Evolutionary conservation across 2,797 vertebrate genomes (phyloP), one percentile per base, ranked within the genome.

Genomic region (Parauchenoglanis punctatus): DNA sequence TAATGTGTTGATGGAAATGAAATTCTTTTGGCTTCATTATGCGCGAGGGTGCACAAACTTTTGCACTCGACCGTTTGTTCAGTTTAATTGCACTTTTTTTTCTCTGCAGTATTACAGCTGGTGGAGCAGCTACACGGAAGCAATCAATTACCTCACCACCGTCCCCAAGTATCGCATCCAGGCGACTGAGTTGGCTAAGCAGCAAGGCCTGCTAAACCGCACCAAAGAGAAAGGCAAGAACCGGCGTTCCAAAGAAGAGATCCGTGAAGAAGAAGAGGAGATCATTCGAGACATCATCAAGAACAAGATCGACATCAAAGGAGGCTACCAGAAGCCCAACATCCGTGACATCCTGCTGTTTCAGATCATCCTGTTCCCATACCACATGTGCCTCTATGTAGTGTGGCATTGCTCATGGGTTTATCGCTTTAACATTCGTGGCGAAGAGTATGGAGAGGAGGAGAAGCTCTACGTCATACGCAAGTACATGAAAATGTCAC

Each of bases 261-360:
- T 98, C 25, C 97, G 97, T 3, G 97, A 98, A 61, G 97, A 99
- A 89, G 98, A 99, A 68, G 98, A 99, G 92, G 97, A 97, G 93
- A 96, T 99, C 85, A 99, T 99, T 91, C 96, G 97, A 5, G 96
- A 98, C 92, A 98, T 99, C 90, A 99, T 99, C 92, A 99, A 98
- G 93, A 99, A 95, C 90, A 99, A 98, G 95, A 98, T 99, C 67
- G 98, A 99, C 93, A 99, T 99, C 91, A 98, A 99, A 91, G 98
- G 98, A 0, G 98, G 98, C 90, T 99, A 99, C 93, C 97, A 99
- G 94, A 99, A 99, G 87, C 98, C 98, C 76, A 96, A 96, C 87
- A 91, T 99, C 87, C 96, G 94, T 0, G 98, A 99, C 93, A 98
- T 99, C 89, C 96, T 99, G 81, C 93, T 99, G 18, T 98, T 97